phyloP scores from a whole-genome alignment of 2,888 invertebrate genomes.

The Cacoxenus indagator region DNA sequence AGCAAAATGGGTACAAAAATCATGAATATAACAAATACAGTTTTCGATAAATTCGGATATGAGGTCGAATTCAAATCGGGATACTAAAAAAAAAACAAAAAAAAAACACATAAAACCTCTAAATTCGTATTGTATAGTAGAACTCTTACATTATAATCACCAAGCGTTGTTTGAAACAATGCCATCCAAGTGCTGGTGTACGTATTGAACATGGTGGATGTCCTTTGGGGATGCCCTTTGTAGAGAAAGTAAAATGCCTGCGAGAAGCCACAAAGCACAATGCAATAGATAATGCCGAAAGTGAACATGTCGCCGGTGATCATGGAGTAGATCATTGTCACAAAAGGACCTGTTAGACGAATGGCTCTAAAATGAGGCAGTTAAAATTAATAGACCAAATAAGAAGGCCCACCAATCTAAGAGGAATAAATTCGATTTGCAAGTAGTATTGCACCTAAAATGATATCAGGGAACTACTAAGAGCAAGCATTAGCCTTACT shows the following conservation, averaged over 20 bases:
- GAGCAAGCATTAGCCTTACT: no score
- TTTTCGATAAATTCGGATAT: slow-evolving; percentile 92
- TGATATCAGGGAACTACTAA: no score
- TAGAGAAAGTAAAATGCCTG: slow-evolving; percentile 96
- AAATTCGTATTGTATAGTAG: background rate
- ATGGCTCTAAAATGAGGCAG: slow-evolving; percentile 88
- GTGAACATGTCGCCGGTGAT: slow-evolving; percentile 98
- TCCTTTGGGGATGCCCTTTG: slow-evolving; percentile 87
- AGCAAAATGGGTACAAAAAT: slow-evolving; percentile 96
- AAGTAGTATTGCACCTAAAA: no score
- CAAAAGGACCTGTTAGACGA: slow-evolving; percentile 96
- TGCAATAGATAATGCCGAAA: slow-evolving; percentile 96
- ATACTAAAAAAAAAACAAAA: slow-evolving; percentile 77
- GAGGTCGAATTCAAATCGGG: slow-evolving; percentile 90
- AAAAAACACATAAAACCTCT: background rate
- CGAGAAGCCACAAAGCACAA: slow-evolving; percentile 95
- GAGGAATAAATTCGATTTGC: no score
- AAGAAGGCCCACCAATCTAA: no score
- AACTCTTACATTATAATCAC: slow-evolving; percentile 97
- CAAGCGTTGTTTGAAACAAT: slow-evolving; percentile 96
- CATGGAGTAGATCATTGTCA: slow-evolving; percentile 99
- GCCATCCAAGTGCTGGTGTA: slow-evolving; percentile 97
- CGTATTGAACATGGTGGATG: slow-evolving; percentile 84
- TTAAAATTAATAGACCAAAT: slow-evolving; percentile 7
- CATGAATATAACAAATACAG: slow-evolving; percentile 98